These are phyloP conservation scores for Stegophylla sp. DNA, from an alignment of 2,888 invertebrate genomes.

Conservation along the genomic window DNA sequence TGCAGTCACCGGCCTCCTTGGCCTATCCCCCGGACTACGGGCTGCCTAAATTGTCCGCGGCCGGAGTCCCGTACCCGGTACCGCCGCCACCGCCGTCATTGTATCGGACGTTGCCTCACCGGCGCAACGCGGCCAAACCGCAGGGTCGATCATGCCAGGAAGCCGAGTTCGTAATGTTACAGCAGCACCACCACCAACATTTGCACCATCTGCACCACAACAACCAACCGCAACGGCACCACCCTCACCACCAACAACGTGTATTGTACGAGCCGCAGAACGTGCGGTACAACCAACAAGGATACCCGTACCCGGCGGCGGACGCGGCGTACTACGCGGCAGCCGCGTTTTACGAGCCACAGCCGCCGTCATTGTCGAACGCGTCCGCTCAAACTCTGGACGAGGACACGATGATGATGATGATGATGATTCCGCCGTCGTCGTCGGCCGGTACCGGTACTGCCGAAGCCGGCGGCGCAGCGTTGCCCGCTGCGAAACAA, in stretches of 20 bases:
- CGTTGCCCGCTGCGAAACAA: constrained; percentile 1
- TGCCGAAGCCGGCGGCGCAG: neutral
- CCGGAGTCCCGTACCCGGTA: constrained; percentile 65
- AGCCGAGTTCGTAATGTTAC: constrained; percentile 71
- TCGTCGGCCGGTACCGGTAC: neutral
- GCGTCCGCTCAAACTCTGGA: constrained; percentile 52
- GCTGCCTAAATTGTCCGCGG: constrained; percentile 71
- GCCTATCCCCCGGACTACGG: constrained; percentile 75
- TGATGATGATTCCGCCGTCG: constrained; percentile 19
- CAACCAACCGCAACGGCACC: constrained; percentile 3
- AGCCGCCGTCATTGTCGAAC: constrained; percentile 43
- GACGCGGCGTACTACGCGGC: constrained; percentile 5
- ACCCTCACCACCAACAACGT: neutral
- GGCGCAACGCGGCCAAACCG: constrained; percentile 66
- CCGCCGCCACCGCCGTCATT: constrained; percentile 61
- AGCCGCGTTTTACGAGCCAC: constrained; percentile 32
- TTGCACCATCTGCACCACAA: neutral
- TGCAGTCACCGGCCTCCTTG: constrained; percentile 61
- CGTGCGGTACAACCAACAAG: constrained; percentile 51
- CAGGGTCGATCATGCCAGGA: constrained; percentile 70
- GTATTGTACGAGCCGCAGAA: constrained; percentile 37
- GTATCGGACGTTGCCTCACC: constrained; percentile 81
- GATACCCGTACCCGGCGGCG: constrained; percentile 30
- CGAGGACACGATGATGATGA: constrained; percentile 46
- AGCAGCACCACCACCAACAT: constrained; percentile 30